phyloP scores from a whole-genome alignment of 23 tunicate genomes.

The Styela plicata region DNA sequence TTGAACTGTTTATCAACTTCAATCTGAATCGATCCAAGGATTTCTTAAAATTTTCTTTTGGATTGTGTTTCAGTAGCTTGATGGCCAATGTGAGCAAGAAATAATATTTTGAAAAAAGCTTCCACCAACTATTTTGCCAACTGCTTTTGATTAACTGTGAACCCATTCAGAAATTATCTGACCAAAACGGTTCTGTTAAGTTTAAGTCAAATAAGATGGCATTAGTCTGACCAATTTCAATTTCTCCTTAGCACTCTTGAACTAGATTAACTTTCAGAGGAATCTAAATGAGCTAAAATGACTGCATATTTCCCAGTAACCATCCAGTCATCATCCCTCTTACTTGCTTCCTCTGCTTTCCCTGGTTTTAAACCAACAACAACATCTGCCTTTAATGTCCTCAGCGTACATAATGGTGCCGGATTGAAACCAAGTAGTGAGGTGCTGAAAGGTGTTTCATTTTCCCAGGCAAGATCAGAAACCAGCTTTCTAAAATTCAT shows the following conservation, averaged over 20 bases:
- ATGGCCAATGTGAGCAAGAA: background rate
- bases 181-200: too few relatives aligned
- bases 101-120: too few relatives aligned
- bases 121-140: too few relatives aligned
- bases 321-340: conserved; percentile 77
- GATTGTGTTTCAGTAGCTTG: background rate
- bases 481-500: conserved; percentile 88
- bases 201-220: too few relatives aligned
- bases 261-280: too few relatives aligned
- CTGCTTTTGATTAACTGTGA: too few relatives aligned
- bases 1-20: too few relatives aligned
- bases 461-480: conserved; percentile 75
- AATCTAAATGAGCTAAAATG: conserved; percentile 18
- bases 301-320: conserved; percentile 90
- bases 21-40: too few relatives aligned
- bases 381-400: conserved; percentile 83
- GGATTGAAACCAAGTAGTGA: conserved; percentile 66
- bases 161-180: too few relatives aligned
- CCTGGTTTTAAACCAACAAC: conserved; percentile 71
- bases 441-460: conserved; percentile 46
- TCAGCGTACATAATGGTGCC: conserved; percentile 51
- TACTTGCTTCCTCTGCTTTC: conserved; percentile 26
- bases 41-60: too few relatives aligned
- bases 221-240: too few relatives aligned
- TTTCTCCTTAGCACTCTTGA: too few relatives aligned